phyloP scores from a whole-genome alignment of 2,888 invertebrate species.

The Epistrophe grossulariae region DNA sequence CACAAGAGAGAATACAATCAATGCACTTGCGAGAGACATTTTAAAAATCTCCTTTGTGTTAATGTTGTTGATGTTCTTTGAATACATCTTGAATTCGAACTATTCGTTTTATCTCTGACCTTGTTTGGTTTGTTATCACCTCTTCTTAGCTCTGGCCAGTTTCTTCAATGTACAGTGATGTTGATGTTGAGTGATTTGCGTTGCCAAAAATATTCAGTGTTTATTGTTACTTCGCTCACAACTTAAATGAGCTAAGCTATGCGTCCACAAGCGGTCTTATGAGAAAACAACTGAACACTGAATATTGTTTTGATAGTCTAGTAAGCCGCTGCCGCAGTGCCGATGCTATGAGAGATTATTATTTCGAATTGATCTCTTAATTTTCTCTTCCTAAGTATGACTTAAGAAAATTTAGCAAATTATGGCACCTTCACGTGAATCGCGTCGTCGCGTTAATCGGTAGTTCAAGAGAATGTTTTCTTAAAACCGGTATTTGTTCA shows the following conservation, averaged over 20 bases:
- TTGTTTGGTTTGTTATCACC: neutral
- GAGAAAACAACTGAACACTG: neutral
- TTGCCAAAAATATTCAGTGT: neutral
- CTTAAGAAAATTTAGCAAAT: neutral
- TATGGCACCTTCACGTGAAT: neutral
- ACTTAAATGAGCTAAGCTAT: neutral
- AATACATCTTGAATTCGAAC: neutral
- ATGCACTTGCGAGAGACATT: slow-evolving; percentile 37
- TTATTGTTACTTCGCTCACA: neutral
- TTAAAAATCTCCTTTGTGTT: neutral
- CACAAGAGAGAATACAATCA: slow-evolving; percentile 35
- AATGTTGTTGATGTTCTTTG: neutral
- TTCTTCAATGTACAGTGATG: neutral
- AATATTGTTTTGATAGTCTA: neutral
- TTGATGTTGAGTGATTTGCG: neutral
- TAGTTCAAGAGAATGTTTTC: neutral
- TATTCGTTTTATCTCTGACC: neutral
- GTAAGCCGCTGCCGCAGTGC: neutral
- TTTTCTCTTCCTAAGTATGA: neutral
- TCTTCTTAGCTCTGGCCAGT: neutral
- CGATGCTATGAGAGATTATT: neutral
- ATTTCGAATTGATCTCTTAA: neutral
- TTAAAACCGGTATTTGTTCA: neutral
- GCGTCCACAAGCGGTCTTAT: neutral
- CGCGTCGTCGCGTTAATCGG: neutral